Evolutionary conservation across 2,888 invertebrate genomes (phyloP).

Genomic region (Parnassius smintheus): DNA sequence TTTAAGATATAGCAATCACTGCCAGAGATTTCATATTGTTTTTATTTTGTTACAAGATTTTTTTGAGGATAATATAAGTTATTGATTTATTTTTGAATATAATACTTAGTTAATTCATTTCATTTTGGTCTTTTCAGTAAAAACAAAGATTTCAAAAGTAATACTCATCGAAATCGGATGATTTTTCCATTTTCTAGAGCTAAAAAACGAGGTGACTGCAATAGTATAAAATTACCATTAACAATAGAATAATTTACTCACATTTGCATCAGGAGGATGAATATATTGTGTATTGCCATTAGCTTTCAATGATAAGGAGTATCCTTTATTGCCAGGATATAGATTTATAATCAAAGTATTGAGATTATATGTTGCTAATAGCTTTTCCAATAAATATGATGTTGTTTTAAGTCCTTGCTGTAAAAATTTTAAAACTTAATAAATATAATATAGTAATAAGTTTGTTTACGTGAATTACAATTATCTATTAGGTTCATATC

Average conservation of each 20-base stretch:
- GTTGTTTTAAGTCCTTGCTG: slow-evolving; percentile 83
- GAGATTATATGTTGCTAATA: slow-evolving; percentile 91
- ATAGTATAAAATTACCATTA: no score
- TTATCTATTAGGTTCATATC: slow-evolving; percentile 6
- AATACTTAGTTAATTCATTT: no score
- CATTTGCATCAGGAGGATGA: slow-evolving; percentile 69
- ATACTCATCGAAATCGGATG: no score
- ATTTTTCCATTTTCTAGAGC: no score
- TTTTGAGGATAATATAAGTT: no score
- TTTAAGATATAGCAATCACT: no score
- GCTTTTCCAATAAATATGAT: slow-evolving; percentile 90
- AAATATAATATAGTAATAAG: background rate
- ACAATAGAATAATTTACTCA: slow-evolving; percentile 44
- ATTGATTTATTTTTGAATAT: no score
- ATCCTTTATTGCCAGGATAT: slow-evolving; percentile 95
- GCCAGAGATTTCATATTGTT: no score
- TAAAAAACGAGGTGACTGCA: no score
- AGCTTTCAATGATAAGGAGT: slow-evolving; percentile 85
- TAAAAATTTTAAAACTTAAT: slow-evolving; percentile 40
- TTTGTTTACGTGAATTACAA: slow-evolving; percentile 8
- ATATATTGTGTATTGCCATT: slow-evolving; percentile 78
- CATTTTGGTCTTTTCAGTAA: no score
- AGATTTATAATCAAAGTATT: slow-evolving; percentile 95
- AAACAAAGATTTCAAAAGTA: no score
- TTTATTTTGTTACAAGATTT: no score